These are phyloP conservation scores for Machaerirhynchus nigripectus DNA, from an alignment of 2,113 vertebrate species.

Conservation along the genomic window DNA sequence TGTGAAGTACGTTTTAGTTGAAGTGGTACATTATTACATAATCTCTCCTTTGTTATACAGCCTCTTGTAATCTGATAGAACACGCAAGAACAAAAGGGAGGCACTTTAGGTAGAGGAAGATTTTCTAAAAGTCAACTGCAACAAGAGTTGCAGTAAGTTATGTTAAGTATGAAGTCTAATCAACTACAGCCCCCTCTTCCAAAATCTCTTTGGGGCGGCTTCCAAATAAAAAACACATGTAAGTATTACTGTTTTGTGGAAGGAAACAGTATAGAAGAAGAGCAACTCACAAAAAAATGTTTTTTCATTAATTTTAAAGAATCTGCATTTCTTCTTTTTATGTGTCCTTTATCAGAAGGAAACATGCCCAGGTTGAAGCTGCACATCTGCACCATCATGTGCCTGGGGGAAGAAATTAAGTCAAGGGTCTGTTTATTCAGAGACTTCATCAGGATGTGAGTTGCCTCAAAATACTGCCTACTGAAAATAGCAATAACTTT, in stretches of 20 bases:
- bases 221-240: not conserved
- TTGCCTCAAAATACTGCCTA: not conserved
- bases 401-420: not conserved
- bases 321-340: not conserved
- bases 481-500: not conserved
- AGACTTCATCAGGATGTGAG: not conserved
- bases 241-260: not conserved
- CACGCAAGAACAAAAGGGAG: not conserved
- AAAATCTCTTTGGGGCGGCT: not conserved
- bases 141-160: not conserved
- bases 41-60: not conserved
- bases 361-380: not conserved
- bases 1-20: not conserved
- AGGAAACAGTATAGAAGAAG: not conserved
- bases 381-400: not conserved
- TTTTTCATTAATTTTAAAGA: not conserved
- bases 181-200: not conserved
- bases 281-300: not conserved
- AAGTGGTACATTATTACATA: not conserved
- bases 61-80: not conserved
- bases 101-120: not conserved
- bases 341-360: rapidly evolving
- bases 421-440: not conserved
- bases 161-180: not conserved
- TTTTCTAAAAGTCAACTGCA: not conserved